Percentiles rank a stretch among this genome's conserved stretches.
Evolutionary conservation across 2,888 invertebrate species (phyloP).

Genomic region (Augochlorella aurata): DNA sequence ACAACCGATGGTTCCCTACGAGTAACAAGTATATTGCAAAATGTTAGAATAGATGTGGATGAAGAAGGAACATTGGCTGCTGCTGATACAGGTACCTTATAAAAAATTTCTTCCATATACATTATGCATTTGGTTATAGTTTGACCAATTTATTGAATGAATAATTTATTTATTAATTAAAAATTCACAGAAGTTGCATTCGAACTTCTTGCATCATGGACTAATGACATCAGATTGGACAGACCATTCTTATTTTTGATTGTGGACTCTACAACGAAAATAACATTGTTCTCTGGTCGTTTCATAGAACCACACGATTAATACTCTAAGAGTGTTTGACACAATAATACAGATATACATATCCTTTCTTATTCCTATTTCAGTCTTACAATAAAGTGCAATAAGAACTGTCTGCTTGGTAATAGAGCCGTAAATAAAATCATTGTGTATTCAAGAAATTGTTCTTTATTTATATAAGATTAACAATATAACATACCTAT

Average conservation of each 20-base stretch:
- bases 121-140: not conserved
- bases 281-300: conserved; percentile 86
- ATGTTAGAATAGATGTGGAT: conserved; percentile 86
- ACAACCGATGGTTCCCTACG: conserved; percentile 80
- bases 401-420: not conserved
- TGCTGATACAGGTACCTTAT: conserved; percentile 83
- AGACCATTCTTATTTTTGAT: conserved; percentile 86
- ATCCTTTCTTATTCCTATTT: not conserved
- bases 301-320: conserved; percentile 82
- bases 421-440: not conserved
- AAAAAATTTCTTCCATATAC: not conserved
- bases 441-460: not conserved
- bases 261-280: conserved; percentile 83
- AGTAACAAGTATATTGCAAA: conserved; percentile 85
- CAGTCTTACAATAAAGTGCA: not conserved
- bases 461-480: conserved; percentile 35
- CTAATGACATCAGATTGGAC: conserved; percentile 82
- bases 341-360: not conserved
- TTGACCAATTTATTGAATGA: not conserved
- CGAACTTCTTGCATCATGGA: conserved; percentile 81
- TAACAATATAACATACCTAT: conserved; percentile 6
- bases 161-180: not conserved
- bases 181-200: conserved; percentile 28
- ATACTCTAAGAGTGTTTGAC: not conserved
- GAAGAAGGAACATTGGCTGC: conserved; percentile 87